Base-by-base conservation (phyloP, 2,888 invertebrate species). In the Priapulus caudatus region DNA sequence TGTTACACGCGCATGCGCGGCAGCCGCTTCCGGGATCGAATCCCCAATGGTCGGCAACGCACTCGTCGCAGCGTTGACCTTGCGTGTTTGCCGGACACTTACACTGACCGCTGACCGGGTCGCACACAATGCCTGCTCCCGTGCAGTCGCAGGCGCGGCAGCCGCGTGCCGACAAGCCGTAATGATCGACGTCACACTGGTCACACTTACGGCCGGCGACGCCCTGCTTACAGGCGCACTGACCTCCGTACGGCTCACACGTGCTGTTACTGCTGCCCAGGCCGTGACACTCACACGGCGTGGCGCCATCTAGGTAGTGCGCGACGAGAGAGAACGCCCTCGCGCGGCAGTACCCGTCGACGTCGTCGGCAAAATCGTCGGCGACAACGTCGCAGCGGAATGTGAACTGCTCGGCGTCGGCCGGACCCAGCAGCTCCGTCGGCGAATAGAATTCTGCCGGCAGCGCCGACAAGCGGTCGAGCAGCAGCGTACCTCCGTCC, bases 181-280 rank as follows among this genome's bases (percentile, higher is more conserved):
- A 97, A 0, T 89, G 86, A 19, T 87, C 85, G 43, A 81, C 78
- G 59, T 80, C 79, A 72, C 97, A 98, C 16, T 75, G 72, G 65
- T 85, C 81, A 68, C 97, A 98, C 60, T 83, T 83, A 47, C 80
- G 78, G 0, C 95, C 95, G 4, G 81, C 78, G 0, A 84, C 90
- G 63, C 90, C 82, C 52, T 80, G 78, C 86, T 87, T 33, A 33
- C 33, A 33, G 10, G 33, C 10, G 33, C 33, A 33, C n/a, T 33
- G 33, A n/a, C 33, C 33, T 33, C 33, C 33, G n/a, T 33, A 33
- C n/a, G 33, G 5, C n/a, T 33, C 33, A 33, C 33, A 33, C 33
- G 33, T 33, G n/a, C 33, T 33, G n/a, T 5, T 10, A n/a, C 5
- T 10, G 33, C 33, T 33, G n/a, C 33, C 33, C n/a, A 33, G 33